These are phyloP conservation scores for Physeter macrocephalus DNA, from an alignment of 2,113 vertebrate genomes.

Conservation along the genomic window DNA sequence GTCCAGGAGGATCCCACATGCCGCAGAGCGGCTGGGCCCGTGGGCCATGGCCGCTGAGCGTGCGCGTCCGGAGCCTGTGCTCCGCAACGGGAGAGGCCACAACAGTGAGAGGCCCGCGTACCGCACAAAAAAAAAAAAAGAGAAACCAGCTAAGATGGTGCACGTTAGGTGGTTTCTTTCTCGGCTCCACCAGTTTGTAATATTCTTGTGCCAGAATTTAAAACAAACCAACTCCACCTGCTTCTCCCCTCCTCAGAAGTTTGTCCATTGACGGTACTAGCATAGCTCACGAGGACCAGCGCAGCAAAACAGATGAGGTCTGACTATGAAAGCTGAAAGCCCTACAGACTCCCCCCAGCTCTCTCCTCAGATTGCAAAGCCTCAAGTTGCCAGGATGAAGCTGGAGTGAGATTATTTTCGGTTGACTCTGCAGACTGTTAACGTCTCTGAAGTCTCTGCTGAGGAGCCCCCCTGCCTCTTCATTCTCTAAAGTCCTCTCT, in stretches of 20 bases:
- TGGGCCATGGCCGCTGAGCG: too few relatives aligned
- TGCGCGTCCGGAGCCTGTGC: too few relatives aligned
- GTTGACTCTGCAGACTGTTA: too few relatives aligned
- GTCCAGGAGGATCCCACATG: too few relatives aligned
- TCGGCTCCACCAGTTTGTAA: not conserved
- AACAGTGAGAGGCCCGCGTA: too few relatives aligned
- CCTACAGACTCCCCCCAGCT: not conserved
- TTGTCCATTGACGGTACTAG: accelerated
- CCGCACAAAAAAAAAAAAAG: too few relatives aligned
- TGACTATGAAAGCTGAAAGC: not conserved
- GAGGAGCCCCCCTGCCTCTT: too few relatives aligned
- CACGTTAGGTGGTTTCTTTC: not conserved
- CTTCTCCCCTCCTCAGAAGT: not conserved
- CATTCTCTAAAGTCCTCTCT: not conserved
- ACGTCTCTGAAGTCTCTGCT: not conserved
- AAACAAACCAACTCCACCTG: not conserved
- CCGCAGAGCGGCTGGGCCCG: too few relatives aligned
- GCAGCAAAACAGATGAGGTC: not conserved
- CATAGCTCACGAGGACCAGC: not conserved
- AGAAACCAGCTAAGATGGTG: not conserved
- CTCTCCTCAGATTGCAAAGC: not conserved
- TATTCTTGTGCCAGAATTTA: not conserved
- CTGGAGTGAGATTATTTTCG: not conserved
- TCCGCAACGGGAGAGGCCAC: too few relatives aligned
- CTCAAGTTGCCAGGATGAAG: not conserved